Conservation (phyloP, 2,113 vertebrate species). For the Chamaetylas fuelleborni region DNA sequence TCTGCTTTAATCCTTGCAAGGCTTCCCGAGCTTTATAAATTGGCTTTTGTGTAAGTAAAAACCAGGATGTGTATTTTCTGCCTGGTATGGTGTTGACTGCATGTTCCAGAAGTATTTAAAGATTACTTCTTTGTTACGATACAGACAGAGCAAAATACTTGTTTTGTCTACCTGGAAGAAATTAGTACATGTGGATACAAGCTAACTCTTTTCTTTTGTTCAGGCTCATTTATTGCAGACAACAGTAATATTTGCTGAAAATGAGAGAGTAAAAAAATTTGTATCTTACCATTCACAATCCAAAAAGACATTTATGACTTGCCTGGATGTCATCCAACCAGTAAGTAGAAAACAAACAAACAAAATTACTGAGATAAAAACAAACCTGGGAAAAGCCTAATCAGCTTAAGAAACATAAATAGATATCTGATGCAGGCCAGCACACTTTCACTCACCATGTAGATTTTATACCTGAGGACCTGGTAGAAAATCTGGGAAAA, state of each 20-base stretch:
- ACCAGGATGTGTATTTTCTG: background rate
- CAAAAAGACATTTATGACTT: background rate
- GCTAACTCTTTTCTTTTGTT: background rate
- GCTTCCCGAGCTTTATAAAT: background rate
- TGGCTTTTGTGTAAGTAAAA: constrained; percentile 11
- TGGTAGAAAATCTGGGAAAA: background rate
- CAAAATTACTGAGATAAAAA: background rate
- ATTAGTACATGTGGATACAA: background rate
- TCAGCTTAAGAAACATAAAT: background rate
- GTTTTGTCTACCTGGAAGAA: background rate
- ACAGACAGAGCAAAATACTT: background rate
- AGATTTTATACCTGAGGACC: background rate
- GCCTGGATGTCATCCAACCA: background rate
- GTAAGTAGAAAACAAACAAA: background rate
- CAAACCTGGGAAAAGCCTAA: background rate
- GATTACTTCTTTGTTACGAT: background rate
- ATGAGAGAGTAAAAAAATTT: background rate
- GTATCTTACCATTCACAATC: background rate
- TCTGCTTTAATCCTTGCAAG: background rate
- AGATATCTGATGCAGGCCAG: background rate
- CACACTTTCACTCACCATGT: background rate
- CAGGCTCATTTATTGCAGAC: background rate
- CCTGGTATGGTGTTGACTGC: background rate
- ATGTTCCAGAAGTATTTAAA: background rate
- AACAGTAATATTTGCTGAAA: background rate